These are phyloP conservation scores for Cacatua alba DNA, from an alignment of 2,113 vertebrate species.

Conservation along the genomic window DNA sequence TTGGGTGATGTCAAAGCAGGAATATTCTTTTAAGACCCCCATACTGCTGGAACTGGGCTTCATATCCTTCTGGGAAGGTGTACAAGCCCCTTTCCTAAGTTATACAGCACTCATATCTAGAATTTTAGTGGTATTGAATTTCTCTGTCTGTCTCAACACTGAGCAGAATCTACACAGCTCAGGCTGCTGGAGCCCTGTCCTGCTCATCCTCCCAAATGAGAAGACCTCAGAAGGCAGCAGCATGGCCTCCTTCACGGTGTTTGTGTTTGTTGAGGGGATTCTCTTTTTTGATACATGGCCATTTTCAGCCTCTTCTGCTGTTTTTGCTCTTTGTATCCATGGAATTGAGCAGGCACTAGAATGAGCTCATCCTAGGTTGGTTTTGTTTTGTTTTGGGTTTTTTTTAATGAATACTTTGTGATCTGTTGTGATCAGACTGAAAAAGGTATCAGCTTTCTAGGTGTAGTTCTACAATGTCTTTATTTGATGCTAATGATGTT, in stretches of 20 bases:
- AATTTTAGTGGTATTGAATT: not conserved
- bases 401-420: not conserved
- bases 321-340: not conserved
- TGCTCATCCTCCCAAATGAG: rapidly evolving
- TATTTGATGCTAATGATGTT: not conserved
- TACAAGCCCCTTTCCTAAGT: not conserved
- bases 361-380: not conserved
- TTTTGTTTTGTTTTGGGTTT: not conserved
- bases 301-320: not conserved
- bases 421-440: not conserved
- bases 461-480: not conserved
- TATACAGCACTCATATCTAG: too few relatives aligned
- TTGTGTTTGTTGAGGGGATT: not conserved
- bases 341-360: not conserved
- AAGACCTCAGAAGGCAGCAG: not conserved
- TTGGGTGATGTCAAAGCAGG: not conserved
- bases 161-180: not conserved
- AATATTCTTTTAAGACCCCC: not conserved
- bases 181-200: not conserved
- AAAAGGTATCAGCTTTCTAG: not conserved
- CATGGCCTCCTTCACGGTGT: not conserved
- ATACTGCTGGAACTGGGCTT: not conserved
- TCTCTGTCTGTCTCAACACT: not conserved
- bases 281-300: not conserved
- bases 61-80: not conserved